Evolutionary conservation across 1,140 invertebrate species (phyloP).

Genomic region (Nasonia vitripennis): DNA sequence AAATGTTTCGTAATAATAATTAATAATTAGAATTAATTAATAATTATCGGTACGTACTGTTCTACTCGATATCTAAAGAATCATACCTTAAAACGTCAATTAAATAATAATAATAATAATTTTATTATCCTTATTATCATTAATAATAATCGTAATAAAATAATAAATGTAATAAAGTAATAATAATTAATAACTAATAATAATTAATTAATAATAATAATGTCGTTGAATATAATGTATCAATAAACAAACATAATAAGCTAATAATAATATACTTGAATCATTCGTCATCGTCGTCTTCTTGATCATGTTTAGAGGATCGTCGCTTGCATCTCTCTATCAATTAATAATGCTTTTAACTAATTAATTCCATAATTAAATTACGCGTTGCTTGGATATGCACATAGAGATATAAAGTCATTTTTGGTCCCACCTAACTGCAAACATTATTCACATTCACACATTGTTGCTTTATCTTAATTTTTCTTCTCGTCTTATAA

Average conservation of each 20-base stretch:
- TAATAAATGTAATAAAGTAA: slow-evolving; percentile 70
- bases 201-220: slow-evolving; percentile 65
- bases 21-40: slow-evolving; percentile 73
- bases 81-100: slow-evolving; percentile 73
- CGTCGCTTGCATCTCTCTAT: slow-evolving; percentile 65
- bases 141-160: slow-evolving; percentile 68
- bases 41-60: slow-evolving; percentile 73
- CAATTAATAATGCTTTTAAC: slow-evolving; percentile 72
- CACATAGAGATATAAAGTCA: slow-evolving; percentile 75
- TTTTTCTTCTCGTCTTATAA: slow-evolving; percentile 52
- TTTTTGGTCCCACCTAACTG: slow-evolving; percentile 77
- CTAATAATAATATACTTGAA: slow-evolving; percentile 67
- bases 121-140: slow-evolving; percentile 58
- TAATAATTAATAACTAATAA: slow-evolving; percentile 59
- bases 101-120: slow-evolving; percentile 74
- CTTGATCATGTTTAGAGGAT: slow-evolving; percentile 67
- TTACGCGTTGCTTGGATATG: slow-evolving; percentile 75
- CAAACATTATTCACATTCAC: slow-evolving; percentile 74
- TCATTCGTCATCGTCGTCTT: slow-evolving; percentile 68
- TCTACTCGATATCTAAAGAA: slow-evolving; percentile 73
- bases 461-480: slow-evolving; percentile 52
- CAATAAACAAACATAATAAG: slow-evolving; percentile 74
- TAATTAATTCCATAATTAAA: slow-evolving; percentile 74
- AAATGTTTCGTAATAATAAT: slow-evolving; percentile 70
- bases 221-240: slow-evolving; percentile 71